Base-by-base conservation (phyloP, 2,888 invertebrate species). In the Pandemis heparana region DNA sequence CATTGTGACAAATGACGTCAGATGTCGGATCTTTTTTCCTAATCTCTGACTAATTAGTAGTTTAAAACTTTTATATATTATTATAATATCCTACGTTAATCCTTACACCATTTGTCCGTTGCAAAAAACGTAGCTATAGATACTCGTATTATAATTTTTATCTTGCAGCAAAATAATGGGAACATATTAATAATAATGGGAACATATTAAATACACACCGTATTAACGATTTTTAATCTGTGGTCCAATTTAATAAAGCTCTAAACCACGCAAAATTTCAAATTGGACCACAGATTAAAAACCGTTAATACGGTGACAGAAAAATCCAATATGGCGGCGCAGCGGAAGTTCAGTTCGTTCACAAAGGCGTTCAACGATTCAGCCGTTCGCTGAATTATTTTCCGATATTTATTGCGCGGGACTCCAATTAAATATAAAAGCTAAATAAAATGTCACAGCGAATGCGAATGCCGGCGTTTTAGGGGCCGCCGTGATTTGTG, bases 401-500 rank as follows among this genome's bases (percentile, higher is more conserved):
- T 66, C 71, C 71, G 39, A 71, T 71, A 71, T 71, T 71, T 66
- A 71, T 71, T 48, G 60, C 71, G 38, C 12, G 9, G 56, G 59
- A 65, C 41, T 71, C 59, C 66, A 61, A 66, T 71, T 71, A 61
- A 71, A 48, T 71, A 46, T 60, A 66, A 71, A 71, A 71, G 56
- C 60, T 69, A 69, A 69, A 61, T 62, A 60, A 69, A 61, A 69
- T 38, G 61, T 61, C 61, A 61, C 48, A 48, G 59, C 61, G n/a
- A 62, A 56, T 64, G 53, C 63, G 56, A 61, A 62, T 70, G 67
- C 46, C 68, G 32, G 32, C 68, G 68, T 63, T 70, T 63, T 65
- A 38, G 46, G 53, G 71, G 14, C 59, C 70, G 59, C 41, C 56
- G 60, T 74, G 53, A 74, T 70, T 70, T 70, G 46, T 60, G 51